These are phyloP conservation scores for Lepidochrysops patricia DNA, from an alignment of 2,888 invertebrate genomes.

Conservation along the genomic window DNA sequence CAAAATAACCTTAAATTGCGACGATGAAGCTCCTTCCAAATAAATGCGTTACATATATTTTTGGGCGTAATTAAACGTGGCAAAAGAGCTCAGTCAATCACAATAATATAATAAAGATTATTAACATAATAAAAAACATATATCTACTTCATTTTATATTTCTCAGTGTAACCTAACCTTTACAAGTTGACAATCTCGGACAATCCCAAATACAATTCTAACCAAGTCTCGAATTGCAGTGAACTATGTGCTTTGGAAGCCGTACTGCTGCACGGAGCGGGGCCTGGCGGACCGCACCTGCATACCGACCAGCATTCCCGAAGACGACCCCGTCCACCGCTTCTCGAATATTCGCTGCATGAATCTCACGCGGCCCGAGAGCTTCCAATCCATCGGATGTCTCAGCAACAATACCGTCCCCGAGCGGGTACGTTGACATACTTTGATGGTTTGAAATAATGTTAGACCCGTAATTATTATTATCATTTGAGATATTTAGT, in stretches of 20 bases:
- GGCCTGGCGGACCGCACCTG: constrained; percentile 31
- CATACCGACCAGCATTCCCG: constrained; percentile 29
- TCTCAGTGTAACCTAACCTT: no score
- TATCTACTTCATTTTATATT: no score
- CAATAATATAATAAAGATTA: no score
- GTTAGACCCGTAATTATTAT: no score
- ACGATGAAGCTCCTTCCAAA: no score
- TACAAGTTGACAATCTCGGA: background rate
- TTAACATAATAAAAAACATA: no score
- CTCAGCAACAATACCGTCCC: constrained; percentile 28
- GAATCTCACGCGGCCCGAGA: constrained; percentile 36
- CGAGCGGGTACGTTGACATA: constrained; percentile 26
- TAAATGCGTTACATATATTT: no score
- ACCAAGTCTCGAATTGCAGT: constrained; percentile 25
- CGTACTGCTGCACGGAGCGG: constrained; percentile 33
- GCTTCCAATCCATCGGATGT: constrained; percentile 35
- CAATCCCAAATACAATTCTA: background rate
- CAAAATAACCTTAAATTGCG: no score
- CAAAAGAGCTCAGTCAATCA: no score
- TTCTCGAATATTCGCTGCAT: constrained; percentile 35
- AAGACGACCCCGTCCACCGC: constrained; percentile 35
- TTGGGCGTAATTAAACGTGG: no score
- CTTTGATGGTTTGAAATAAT: background rate
- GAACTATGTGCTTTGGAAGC: constrained; percentile 33
- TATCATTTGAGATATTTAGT: no score